phyloP scores from a whole-genome alignment of 23 tunicate species.

The Trididemnum clinides region DNA sequence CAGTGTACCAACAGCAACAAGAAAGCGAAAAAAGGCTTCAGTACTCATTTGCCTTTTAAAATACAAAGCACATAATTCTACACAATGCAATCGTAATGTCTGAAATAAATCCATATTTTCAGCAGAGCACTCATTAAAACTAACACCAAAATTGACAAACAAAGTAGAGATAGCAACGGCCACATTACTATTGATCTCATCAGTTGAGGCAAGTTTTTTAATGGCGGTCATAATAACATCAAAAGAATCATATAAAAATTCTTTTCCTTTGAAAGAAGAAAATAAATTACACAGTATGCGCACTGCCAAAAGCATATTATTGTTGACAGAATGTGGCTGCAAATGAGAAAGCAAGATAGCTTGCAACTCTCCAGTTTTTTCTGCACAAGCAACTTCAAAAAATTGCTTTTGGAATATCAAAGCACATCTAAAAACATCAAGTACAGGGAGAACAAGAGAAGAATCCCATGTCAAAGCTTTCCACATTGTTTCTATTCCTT shows the following conservation, averaged over 20 bases:
- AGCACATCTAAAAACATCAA: conserved; percentile 49
- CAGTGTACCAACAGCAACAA: conserved; percentile 66
- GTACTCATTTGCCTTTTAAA: background rate
- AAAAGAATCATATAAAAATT: conserved; percentile 47
- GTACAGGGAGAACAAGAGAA: conserved; percentile 41
- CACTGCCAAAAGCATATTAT: conserved; percentile 35
- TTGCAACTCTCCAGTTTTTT: conserved; percentile 14
- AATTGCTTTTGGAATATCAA: conserved; percentile 19
- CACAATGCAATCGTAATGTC: background rate
- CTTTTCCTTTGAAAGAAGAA: conserved; percentile 8
- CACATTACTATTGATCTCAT: conserved; percentile 46
- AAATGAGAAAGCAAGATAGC: conserved; percentile 32
- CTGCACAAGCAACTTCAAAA: conserved; percentile 32
- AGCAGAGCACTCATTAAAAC: background rate
- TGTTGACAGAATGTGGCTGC: background rate
- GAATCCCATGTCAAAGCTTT: conserved; percentile 20
- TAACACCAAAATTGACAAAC: conserved; percentile 55
- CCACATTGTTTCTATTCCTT: conserved; percentile 9
- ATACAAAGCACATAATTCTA: background rate
- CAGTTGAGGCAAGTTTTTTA: background rate
- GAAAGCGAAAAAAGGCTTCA: conserved; percentile 62
- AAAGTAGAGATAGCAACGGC: conserved; percentile 57
- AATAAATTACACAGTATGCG: conserved; percentile 67
- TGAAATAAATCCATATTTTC: background rate
- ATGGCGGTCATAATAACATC: conserved; percentile 22